Conservation (phyloP, 2,888 invertebrate species). For the Ecliptopera silaceata region DNA sequence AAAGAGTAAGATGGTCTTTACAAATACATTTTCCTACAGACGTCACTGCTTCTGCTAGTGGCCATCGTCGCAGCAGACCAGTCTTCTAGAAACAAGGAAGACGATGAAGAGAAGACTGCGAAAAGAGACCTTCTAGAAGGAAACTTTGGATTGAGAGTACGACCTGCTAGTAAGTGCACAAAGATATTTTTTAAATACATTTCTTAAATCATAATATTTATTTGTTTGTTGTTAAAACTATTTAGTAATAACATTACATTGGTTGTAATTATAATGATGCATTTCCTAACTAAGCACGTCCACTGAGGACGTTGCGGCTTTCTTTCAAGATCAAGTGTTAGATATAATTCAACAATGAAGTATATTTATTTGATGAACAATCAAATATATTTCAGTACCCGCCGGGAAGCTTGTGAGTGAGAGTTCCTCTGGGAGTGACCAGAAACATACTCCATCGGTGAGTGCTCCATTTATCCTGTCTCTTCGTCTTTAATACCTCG, state of each 20-base stretch:
- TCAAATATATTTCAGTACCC: conserved; percentile 11
- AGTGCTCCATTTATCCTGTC: background rate
- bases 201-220: too few species aligned
- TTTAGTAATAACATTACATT: too few species aligned
- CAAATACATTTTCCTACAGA: conserved; percentile 37
- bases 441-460: conserved; percentile 15
- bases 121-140: conserved; percentile 58
- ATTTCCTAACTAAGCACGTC: too few species aligned
- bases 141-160: conserved; percentile 42
- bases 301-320: too few species aligned
- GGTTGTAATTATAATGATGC: too few species aligned
- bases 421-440: background rate
- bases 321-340: too few species aligned
- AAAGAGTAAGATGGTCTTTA: too few species aligned
- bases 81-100: conserved; percentile 26
- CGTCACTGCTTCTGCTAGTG: conserved; percentile 51
- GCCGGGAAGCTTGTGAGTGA: background rate
- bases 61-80: conserved; percentile 46
- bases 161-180: too few species aligned
- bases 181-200: too few species aligned
- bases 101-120: conserved; percentile 43
- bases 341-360: too few species aligned
- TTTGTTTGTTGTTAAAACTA: too few species aligned
- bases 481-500: too few species aligned
- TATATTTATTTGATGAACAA: background rate